These are phyloP conservation scores for Brachylomia viminalis DNA, from an alignment of 2,888 invertebrate species.

Conservation along the genomic window DNA sequence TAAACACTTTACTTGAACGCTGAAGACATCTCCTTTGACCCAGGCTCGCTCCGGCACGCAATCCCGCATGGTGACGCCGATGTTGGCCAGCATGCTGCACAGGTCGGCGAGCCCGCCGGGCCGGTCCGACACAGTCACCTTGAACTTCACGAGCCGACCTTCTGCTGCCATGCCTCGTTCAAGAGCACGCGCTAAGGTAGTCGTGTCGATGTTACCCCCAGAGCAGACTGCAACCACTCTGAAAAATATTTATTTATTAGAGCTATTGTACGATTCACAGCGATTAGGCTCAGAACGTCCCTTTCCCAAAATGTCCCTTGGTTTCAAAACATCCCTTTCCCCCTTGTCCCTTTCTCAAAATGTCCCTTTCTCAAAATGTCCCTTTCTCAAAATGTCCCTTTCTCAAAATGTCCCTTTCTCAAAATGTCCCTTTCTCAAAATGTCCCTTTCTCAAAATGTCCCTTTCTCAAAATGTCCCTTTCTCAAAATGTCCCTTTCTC, in stretches of 20 bases:
- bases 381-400: no score
- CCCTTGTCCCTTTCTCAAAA: no score
- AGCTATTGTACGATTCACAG: neutral
- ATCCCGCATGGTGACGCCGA: slow-evolving; percentile 97
- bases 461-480: no score
- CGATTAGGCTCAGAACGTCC: no score
- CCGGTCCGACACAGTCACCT: slow-evolving; percentile 93
- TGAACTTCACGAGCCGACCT: slow-evolving; percentile 92
- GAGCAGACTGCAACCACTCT: slow-evolving; percentile 95
- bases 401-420: no score
- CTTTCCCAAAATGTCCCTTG: no score
- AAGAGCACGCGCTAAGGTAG: slow-evolving; percentile 95
- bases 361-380: no score
- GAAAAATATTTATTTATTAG: slow-evolving; percentile 27
- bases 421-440: no score
- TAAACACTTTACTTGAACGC: slow-evolving; percentile 76
- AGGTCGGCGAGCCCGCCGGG: slow-evolving; percentile 97
- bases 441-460: no score
- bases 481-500: no score
- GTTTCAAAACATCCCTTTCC: no score
- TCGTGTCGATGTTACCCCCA: slow-evolving; percentile 98
- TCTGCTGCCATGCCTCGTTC: slow-evolving; percentile 98
- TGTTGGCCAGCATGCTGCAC: slow-evolving; percentile 92
- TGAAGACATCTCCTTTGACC: slow-evolving; percentile 96
- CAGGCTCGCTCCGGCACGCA: slow-evolving; percentile 98